Conservation (phyloP, 2,797 vertebrate species). For the Sorex maritimensis region DNA sequence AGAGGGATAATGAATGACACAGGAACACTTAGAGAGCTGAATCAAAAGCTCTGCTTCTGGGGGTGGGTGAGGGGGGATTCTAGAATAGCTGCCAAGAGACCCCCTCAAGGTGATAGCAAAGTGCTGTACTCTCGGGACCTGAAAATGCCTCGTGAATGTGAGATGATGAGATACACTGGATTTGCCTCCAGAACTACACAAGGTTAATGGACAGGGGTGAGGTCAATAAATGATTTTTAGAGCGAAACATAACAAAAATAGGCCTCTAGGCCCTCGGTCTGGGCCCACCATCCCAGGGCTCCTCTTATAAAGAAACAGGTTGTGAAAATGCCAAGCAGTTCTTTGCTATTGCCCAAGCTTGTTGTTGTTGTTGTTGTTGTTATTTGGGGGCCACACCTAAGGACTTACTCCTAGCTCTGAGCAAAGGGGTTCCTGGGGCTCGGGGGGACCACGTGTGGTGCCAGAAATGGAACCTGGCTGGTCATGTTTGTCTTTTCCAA, state of each 20-base stretch:
- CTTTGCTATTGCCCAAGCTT: background rate
- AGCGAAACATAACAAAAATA: background rate
- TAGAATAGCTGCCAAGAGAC: conserved; percentile 73
- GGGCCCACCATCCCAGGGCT: background rate
- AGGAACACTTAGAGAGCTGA: conserved; percentile 50
- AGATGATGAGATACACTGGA: conserved; percentile 36
- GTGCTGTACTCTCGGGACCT: conserved; percentile 47
- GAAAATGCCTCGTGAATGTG: conserved; percentile 32
- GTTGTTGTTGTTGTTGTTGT: no score
- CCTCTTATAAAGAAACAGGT: background rate
- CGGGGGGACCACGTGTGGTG: no score
- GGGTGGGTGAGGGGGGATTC: background rate
- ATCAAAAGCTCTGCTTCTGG: conserved; percentile 37
- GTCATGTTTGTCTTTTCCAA: no score
- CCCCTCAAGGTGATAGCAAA: conserved; percentile 60
- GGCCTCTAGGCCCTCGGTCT: background rate
- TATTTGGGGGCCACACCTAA: no score
- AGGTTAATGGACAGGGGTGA: conserved; percentile 55
- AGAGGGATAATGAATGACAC: conserved; percentile 62
- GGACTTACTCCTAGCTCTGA: no score
- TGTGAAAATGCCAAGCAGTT: background rate
- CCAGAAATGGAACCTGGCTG: background rate
- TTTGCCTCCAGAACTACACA: conserved; percentile 57
- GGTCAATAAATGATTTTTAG: conserved; percentile 50
- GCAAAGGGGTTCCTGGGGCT: no score